Percentiles rank a stretch among this genome's conserved stretches.
phyloP scores from a whole-genome alignment of 2,797 vertebrate species.

The Hapalemur alaotrensis region DNA sequence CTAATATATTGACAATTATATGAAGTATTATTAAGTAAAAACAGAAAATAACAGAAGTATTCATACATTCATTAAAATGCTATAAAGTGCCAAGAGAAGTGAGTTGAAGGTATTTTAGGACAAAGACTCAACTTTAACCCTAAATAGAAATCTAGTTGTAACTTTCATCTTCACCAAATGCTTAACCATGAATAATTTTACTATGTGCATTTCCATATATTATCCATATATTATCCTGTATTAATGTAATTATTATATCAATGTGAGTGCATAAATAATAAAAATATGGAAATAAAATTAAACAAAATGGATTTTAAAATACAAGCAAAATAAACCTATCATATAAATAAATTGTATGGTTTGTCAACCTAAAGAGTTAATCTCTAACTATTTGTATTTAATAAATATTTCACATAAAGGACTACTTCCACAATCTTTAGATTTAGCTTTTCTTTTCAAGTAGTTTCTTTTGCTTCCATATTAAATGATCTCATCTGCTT shows the following conservation, averaged over 20 bases:
- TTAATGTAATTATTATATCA: neutral
- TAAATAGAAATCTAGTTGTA: neutral
- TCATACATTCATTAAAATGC: neutral
- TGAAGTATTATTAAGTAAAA: neutral
- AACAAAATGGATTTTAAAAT: neutral
- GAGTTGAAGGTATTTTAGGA: neutral
- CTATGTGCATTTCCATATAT: neutral
- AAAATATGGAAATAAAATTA: neutral
- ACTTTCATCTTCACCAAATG: neutral
- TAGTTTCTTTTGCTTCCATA: neutral
- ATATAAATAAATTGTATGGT: neutral
- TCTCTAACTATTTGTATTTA: neutral
- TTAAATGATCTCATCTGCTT: neutral
- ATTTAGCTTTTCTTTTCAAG: neutral
- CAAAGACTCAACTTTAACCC: neutral
- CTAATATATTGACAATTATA: neutral
- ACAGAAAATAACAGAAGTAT: neutral
- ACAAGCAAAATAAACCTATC: neutral
- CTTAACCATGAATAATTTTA: neutral
- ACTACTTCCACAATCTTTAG: neutral
- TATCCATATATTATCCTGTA: neutral
- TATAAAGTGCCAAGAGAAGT: neutral
- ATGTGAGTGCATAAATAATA: neutral
- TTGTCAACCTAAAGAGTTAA: neutral
- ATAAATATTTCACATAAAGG: neutral